Conservation (phyloP, 2,797 vertebrate species). For the Alosa sapidissima region DNA sequence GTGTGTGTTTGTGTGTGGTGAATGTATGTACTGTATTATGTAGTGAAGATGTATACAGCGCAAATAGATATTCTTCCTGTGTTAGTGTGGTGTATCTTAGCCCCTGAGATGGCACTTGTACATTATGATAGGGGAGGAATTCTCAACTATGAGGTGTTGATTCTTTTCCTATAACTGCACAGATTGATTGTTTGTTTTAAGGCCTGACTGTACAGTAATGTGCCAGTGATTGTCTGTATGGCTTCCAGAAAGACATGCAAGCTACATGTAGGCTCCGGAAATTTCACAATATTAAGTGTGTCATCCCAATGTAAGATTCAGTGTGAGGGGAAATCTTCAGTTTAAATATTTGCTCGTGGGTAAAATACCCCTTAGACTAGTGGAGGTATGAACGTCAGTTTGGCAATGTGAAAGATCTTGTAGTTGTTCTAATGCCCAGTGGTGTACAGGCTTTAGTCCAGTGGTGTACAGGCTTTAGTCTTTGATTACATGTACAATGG, state of each 20-base stretch:
- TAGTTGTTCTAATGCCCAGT: not conserved
- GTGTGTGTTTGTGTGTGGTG: too few species aligned
- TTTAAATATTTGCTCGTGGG: not conserved
- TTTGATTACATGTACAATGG: constrained; percentile 18
- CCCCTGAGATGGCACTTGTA: not conserved
- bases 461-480: not conserved
- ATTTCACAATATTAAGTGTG: not conserved
- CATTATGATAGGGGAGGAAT: not conserved
- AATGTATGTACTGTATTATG: too few species aligned
- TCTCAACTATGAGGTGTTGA: too few species aligned
- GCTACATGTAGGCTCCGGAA: not conserved
- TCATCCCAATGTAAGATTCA: not conserved
- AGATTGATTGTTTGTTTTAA: too few species aligned
- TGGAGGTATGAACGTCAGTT: not conserved
- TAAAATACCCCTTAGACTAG: not conserved
- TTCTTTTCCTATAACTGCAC: too few species aligned
- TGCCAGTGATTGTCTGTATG: not conserved
- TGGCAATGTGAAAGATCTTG: not conserved
- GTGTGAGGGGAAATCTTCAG: too few species aligned
- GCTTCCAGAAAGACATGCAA: not conserved
- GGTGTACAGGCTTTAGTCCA: not conserved
- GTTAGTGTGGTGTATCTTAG: not conserved
- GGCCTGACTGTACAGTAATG: too few species aligned
- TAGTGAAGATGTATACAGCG: too few species aligned
- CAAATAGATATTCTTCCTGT: too few species aligned